Evolutionary conservation across 2,113 vertebrate genomes (phyloP).

Genomic region (Cyanoliseus patagonus): DNA sequence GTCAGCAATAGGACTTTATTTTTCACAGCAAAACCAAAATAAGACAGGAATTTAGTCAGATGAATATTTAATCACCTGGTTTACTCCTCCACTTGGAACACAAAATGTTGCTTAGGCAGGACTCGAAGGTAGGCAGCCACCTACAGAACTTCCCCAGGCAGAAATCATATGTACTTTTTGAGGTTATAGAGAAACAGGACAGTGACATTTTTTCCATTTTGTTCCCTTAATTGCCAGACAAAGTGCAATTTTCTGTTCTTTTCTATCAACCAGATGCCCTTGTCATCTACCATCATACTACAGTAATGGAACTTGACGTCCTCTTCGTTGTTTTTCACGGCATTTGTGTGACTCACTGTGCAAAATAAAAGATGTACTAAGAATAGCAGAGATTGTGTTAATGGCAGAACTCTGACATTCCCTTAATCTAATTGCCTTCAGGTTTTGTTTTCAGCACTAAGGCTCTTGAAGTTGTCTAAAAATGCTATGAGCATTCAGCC

Average conservation of each 20-base stretch:
- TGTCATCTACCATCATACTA: conserved; percentile 25
- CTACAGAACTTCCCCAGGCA: conserved; percentile 16
- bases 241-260: conserved; percentile 61
- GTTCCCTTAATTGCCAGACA: conserved; percentile 58
- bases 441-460: background rate
- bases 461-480: background rate
- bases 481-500: background rate
- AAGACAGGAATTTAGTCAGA: background rate
- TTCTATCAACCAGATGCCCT: conserved; percentile 56
- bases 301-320: conserved; percentile 48
- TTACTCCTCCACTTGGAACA: conserved; percentile 6
- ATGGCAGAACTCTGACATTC: conserved; percentile 32
- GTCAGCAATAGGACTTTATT: background rate
- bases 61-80: conserved; percentile 15
- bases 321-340: conserved; percentile 22
- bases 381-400: conserved; percentile 31
- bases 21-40: background rate
- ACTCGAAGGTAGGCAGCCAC: conserved; percentile 27
- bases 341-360: conserved; percentile 49
- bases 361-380: conserved; percentile 45
- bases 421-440: conserved; percentile 12
- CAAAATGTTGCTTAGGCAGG: background rate
- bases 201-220: background rate
- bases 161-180: conserved; percentile 28
- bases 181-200: conserved; percentile 40